A percentile compares a stretch with the other conserved stretches of the same genome.
Conservation (phyloP, 2,888 invertebrate genomes). For the Dione vanillae region DNA sequence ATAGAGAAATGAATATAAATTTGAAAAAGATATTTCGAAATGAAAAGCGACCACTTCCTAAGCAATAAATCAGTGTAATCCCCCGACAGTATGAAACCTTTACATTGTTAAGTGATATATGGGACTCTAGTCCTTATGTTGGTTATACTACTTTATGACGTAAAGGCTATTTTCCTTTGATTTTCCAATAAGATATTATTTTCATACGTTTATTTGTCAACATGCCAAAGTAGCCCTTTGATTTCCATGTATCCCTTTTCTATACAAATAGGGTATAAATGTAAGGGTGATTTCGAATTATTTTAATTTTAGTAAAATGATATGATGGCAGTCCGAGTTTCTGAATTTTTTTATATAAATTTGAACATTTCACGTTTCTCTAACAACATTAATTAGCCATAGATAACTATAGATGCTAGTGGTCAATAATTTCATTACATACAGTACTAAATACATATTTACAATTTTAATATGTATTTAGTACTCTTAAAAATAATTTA, state of each 20-base stretch:
- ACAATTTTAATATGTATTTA: no score
- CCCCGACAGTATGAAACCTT: constrained; percentile 71
- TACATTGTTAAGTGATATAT: constrained; percentile 50
- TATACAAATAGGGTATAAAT: constrained; percentile 59
- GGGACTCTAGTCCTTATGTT: constrained; percentile 41
- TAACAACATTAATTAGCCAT: no score
- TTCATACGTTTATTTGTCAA: constrained; percentile 76
- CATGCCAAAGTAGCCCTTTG: constrained; percentile 81
- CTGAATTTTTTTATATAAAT: no score
- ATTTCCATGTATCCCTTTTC: constrained; percentile 72
- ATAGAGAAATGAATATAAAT: constrained; percentile 51
- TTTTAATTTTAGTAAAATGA: constrained; percentile 68
- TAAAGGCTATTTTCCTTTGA: constrained; percentile 45
- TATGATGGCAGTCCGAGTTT: constrained; percentile 9
- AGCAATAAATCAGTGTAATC: constrained; percentile 74
- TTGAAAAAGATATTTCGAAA: constrained; percentile 50
- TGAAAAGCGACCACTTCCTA: constrained; percentile 63
- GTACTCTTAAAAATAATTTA: no score
- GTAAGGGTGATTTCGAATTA: constrained; percentile 55
- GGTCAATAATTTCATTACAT: no score
- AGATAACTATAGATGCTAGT: no score
- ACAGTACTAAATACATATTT: no score
- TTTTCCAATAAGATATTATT: constrained; percentile 59
- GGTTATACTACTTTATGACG: not conserved
- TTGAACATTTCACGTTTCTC: no score